These are phyloP conservation scores for Palythoa grandiflora DNA, from an alignment of 92 coral and sea anemone genomes.

Conservation along the genomic window DNA sequence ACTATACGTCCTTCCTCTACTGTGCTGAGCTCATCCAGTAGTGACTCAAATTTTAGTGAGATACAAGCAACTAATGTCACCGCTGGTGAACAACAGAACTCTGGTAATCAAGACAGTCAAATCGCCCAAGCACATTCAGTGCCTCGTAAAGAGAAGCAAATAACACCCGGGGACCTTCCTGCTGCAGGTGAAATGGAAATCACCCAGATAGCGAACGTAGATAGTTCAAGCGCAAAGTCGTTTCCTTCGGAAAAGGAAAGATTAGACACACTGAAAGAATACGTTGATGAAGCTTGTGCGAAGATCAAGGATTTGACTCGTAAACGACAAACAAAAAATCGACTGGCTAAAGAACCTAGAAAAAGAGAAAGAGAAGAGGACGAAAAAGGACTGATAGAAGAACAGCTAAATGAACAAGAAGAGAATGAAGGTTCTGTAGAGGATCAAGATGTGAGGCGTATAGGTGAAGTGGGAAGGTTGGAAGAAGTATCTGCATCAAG, in stretches of 20 bases:
- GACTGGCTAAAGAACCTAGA: constrained; percentile 1
- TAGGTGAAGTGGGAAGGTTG: not conserved
- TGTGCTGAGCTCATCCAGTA: not conserved
- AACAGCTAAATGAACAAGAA: not conserved
- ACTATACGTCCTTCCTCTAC: not conserved
- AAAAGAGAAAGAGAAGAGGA: not conserved
- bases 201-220: not conserved
- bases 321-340: constrained; percentile 12
- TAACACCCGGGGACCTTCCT: not conserved
- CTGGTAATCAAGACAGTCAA: not conserved
- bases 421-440: not conserved
- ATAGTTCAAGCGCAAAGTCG: constrained; percentile 12
- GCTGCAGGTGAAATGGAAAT: not conserved
- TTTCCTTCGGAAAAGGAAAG: constrained; percentile 15
- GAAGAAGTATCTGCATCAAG: too few species aligned
- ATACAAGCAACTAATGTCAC: not conserved
- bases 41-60: not conserved
- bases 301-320: constrained; percentile 51
- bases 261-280: not conserved
- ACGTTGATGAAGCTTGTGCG: constrained; percentile 65
- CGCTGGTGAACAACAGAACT: not conserved
- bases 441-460: not conserved
- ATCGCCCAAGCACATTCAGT: not conserved
- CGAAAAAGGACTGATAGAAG: not conserved
- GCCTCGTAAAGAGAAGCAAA: not conserved